phyloP scores from a whole-genome alignment of 1,140 invertebrate species.

The Drosophila mauritiana region DNA sequence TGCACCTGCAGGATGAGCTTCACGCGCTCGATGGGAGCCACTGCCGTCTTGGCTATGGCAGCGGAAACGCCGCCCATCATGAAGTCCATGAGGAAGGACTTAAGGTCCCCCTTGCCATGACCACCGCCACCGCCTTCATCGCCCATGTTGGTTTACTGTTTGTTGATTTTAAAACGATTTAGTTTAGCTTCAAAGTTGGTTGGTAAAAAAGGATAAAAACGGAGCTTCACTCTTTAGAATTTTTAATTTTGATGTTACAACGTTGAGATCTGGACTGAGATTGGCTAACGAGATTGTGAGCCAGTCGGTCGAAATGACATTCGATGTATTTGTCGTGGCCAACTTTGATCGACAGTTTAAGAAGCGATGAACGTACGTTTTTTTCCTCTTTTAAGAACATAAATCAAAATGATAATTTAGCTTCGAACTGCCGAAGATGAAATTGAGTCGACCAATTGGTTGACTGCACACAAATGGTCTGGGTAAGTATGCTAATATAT shows the following conservation, averaged over 20 bases:
- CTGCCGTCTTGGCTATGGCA: slow-evolving; percentile 94
- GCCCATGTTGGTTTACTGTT: slow-evolving; percentile 48
- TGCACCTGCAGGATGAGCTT: slow-evolving; percentile 96
- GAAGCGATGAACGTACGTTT: too few species aligned
- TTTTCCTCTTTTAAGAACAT: neutral
- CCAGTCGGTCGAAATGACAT: neutral
- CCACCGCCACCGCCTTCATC: slow-evolving; percentile 85
- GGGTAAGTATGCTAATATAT: slow-evolving; percentile 3
- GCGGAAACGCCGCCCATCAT: slow-evolving; percentile 94
- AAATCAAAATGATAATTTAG: too few species aligned
- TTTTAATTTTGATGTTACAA: slow-evolving; percentile 13
- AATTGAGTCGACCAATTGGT: neutral
- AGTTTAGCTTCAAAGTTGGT: neutral
- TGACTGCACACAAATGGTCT: neutral
- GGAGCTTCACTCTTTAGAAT: neutral
- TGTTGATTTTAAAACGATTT: slow-evolving; percentile 3
- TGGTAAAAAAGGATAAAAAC: slow-evolving; percentile 1
- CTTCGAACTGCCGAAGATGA: too few species aligned
- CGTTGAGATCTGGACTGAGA: slow-evolving; percentile 24
- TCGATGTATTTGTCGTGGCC: slow-evolving; percentile 10
- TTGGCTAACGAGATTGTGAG: slow-evolving; percentile 15
- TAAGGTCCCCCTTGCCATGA: slow-evolving; percentile 40
- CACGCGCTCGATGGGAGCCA: slow-evolving; percentile 96
- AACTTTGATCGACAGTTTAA: slow-evolving; percentile 1
- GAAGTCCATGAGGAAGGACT: slow-evolving; percentile 90